phyloP scores from a whole-genome alignment of 2,113 vertebrate genomes.

The Dicentrarchus labrax region DNA sequence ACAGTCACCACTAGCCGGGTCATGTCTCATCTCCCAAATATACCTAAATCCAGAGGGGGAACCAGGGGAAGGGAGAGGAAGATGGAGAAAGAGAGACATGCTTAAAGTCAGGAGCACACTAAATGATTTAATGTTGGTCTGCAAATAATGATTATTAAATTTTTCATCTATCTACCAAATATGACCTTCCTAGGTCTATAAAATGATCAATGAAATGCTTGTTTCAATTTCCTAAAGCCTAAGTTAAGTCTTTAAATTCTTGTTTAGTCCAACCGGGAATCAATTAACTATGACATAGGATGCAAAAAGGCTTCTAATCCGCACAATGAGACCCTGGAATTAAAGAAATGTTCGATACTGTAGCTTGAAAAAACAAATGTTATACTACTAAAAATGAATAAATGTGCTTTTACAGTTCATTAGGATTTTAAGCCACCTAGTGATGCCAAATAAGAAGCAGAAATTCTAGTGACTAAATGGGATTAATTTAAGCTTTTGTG shows the following conservation, averaged over 20 bases:
- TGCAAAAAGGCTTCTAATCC: not conserved
- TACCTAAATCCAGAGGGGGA: constrained; percentile 12
- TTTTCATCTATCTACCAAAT: not conserved
- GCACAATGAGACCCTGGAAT: not conserved
- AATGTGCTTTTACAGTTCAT: not conserved
- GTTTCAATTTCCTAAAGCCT: not conserved
- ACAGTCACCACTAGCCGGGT: constrained; percentile 45
- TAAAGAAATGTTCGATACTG: not conserved
- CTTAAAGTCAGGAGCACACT: not conserved
- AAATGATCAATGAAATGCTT: not conserved
- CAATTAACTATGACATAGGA: not conserved
- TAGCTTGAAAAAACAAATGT: not conserved
- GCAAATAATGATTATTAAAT: no score
- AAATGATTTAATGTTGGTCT: not conserved
- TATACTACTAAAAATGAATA: not conserved
- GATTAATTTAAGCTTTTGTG: not conserved
- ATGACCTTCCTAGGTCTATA: no score
- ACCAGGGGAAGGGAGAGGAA: not conserved
- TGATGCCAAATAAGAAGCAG: not conserved
- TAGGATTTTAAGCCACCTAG: not conserved
- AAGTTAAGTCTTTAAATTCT: not conserved
- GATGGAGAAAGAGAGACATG: not conserved
- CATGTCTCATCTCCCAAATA: constrained; percentile 42
- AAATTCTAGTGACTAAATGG: not conserved
- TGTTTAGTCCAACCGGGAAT: not conserved